A percentile compares a stretch with the other conserved stretches of the same genome.
Conservation (phyloP, 2,113 vertebrate species). For the Gadus chalcogrammus region DNA sequence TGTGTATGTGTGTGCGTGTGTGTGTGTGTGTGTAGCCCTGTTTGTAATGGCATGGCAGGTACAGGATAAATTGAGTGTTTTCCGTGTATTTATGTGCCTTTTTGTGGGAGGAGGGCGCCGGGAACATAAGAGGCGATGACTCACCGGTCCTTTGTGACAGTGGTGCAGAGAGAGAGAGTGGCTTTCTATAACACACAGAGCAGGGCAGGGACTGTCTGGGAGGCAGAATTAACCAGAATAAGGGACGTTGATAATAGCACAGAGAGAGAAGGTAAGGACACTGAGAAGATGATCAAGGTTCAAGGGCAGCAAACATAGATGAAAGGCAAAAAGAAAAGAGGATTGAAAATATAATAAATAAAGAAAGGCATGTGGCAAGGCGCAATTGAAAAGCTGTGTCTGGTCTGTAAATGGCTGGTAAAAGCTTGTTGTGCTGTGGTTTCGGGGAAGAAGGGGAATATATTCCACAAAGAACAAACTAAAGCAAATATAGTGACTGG, state of each 20-base stretch:
- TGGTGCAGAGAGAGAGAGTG: conserved; percentile 69
- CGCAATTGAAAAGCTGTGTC: conserved; percentile 18
- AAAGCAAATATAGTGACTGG: not conserved
- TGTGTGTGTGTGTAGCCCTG: conserved; percentile 13
- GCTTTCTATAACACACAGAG: conserved; percentile 44
- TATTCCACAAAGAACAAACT: conserved; percentile 4
- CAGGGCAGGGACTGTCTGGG: conserved; percentile 47
- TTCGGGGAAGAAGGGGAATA: not conserved
- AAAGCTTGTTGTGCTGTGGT: conserved; percentile 41
- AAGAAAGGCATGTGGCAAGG: conserved; percentile 32
- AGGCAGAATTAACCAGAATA: conserved; percentile 19
- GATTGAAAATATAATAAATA: conserved; percentile 49
- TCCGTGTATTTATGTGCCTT: conserved; percentile 44
- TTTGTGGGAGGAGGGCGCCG: conserved; percentile 60
- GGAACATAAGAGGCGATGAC: conserved; percentile 71
- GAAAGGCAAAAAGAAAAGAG: conserved; percentile 40
- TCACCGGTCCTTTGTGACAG: conserved; percentile 73
- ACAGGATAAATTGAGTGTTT: conserved; percentile 55
- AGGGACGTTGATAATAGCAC: not conserved
- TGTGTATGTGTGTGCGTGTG: not conserved
- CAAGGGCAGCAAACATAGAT: conserved; percentile 37
- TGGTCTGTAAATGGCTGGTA: conserved; percentile 47
- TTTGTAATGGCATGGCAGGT: conserved; percentile 61
- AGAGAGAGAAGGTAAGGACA: conserved; percentile 38
- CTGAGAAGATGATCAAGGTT: conserved; percentile 16